Conservation (phyloP, 1,140 invertebrate genomes). For the Teleopsis dalmanni region DNA sequence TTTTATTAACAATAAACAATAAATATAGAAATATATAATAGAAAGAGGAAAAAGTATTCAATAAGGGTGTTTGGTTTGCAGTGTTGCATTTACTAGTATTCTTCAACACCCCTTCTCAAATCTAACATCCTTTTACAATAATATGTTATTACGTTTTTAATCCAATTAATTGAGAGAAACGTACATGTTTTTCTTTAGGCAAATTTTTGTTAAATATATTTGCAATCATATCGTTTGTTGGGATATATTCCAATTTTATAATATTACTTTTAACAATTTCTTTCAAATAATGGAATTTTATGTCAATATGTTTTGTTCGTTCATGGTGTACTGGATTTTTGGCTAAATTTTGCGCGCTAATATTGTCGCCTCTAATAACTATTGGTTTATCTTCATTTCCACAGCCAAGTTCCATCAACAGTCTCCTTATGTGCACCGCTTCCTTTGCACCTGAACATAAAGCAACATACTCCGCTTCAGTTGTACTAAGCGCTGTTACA, state of each 20-base stretch:
- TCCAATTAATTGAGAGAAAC: background rate
- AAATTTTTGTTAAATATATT: slow-evolving; percentile 11
- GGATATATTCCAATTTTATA: slow-evolving; percentile 3
- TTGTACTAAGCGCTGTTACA: slow-evolving; percentile 44
- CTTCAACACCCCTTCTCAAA: slow-evolving; percentile 1
- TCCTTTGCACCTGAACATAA: slow-evolving; percentile 39
- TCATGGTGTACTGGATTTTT: slow-evolving; percentile 36
- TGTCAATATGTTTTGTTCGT: slow-evolving; percentile 44
- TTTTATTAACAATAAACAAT: too few relatives aligned
- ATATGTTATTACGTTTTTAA: background rate
- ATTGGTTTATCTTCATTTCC: background rate
- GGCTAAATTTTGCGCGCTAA: slow-evolving; percentile 10
- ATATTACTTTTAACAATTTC: slow-evolving; percentile 1
- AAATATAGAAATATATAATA: too few relatives aligned
- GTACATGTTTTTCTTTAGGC: slow-evolving; percentile 6
- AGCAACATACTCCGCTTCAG: slow-evolving; percentile 48
- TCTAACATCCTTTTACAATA: background rate
- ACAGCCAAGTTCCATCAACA: slow-evolving; percentile 15
- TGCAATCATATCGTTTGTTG: slow-evolving; percentile 5
- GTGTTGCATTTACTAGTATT: too few relatives aligned
- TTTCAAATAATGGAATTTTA: slow-evolving; percentile 35
- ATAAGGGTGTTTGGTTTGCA: too few relatives aligned
- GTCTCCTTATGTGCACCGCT: slow-evolving; percentile 33
- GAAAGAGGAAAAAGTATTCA: too few relatives aligned
- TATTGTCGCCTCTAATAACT: slow-evolving; percentile 10